phyloP scores from a whole-genome alignment of 1,140 invertebrate species.

The Orussus abietinus region DNA sequence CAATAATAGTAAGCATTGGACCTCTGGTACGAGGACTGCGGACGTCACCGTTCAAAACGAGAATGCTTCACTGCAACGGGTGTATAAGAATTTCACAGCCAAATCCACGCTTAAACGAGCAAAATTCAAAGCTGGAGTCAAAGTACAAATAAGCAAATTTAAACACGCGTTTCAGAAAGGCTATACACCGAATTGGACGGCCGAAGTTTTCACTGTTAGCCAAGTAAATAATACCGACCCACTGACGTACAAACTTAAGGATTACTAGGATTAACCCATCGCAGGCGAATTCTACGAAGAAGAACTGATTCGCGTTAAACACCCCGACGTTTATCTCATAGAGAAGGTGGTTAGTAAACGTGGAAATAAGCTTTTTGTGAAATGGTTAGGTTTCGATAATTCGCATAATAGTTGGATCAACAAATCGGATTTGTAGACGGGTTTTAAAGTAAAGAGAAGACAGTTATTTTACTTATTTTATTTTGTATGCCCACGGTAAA shows the following conservation, averaged over 20 bases:
- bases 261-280: too few species aligned
- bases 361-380: slow-evolving; percentile 9
- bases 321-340: slow-evolving; percentile 12
- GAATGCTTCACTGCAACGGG: not conserved
- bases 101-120: not conserved
- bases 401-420: slow-evolving; percentile 6
- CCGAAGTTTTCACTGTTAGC: too few species aligned
- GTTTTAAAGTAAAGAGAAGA: too few species aligned
- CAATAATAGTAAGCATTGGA: slow-evolving; percentile 12
- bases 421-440: not conserved
- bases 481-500: slow-evolving; percentile 13
- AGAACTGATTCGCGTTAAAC: slow-evolving; percentile 8
- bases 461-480: not conserved
- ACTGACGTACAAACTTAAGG: too few species aligned
- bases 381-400: slow-evolving; percentile 13
- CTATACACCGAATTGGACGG: too few species aligned
- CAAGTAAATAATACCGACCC: too few species aligned
- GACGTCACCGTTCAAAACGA: slow-evolving; percentile 4
- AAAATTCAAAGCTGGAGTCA: slow-evolving; percentile 11
- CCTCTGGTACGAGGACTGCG: slow-evolving; percentile 3
- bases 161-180: too few species aligned
- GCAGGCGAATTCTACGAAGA: too few species aligned
- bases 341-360: too few species aligned
- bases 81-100: not conserved
- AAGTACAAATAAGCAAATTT: too few species aligned